phyloP scores from a whole-genome alignment of 2,113 vertebrate species.

The Salvator merianae region DNA sequence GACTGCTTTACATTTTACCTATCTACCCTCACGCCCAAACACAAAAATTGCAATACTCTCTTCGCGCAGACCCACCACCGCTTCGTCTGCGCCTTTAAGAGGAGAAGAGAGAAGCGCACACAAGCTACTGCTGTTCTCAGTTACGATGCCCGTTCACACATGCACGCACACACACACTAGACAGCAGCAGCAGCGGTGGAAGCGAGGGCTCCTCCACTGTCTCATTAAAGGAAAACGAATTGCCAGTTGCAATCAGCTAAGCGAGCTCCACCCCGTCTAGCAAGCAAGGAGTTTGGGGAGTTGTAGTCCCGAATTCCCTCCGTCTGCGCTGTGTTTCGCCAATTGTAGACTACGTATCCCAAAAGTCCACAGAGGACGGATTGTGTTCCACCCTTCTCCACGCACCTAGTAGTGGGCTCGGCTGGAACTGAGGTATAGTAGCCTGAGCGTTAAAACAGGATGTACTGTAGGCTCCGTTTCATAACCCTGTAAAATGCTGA shows the following conservation, averaged over 20 bases:
- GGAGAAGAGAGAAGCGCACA: background rate
- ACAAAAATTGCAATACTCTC: background rate
- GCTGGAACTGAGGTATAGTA: background rate
- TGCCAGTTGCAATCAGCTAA: background rate
- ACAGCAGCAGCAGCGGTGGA: background rate
- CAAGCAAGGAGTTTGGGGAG: conserved; percentile 49
- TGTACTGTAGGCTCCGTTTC: background rate
- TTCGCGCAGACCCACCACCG: background rate
- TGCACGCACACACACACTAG: too few relatives aligned
- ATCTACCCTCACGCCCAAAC: background rate
- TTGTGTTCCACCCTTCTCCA: background rate
- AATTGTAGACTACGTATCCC: background rate
- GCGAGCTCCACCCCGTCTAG: conserved; percentile 24
- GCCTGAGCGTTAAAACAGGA: too few relatives aligned
- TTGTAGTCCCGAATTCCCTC: conserved; percentile 35
- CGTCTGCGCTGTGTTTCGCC: too few relatives aligned
- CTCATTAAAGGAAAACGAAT: conserved; percentile 42
- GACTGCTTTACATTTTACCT: conserved; percentile 8
- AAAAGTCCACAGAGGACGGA: background rate
- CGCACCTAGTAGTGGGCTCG: background rate
- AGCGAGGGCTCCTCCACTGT: conserved; percentile 9
- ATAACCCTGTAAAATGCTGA: background rate
- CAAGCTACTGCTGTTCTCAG: conserved; percentile 3
- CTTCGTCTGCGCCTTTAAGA: conserved; percentile 44
- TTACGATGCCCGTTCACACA: background rate